Percentiles rank a stretch among this genome's conserved stretches.
Conservation (phyloP, 2,888 invertebrate species). For the Dascillus cervinus region DNA sequence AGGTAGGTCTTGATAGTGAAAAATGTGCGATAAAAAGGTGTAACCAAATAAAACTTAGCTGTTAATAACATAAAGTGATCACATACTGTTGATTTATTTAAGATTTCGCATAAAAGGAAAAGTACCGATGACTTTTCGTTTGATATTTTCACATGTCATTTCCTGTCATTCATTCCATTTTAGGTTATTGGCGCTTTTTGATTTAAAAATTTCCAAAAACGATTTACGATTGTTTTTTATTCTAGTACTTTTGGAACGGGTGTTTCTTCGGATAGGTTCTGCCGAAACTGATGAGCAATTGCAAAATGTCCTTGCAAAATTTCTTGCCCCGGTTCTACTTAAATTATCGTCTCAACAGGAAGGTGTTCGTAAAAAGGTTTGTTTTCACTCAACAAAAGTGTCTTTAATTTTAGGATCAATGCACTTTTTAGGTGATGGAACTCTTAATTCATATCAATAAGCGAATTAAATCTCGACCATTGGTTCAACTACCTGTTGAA, state of each 20-base stretch:
- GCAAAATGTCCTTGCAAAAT: slow-evolving; percentile 71
- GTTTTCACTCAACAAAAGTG: background rate
- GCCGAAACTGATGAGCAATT: slow-evolving; percentile 86
- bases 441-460: slow-evolving; percentile 86
- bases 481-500: slow-evolving; percentile 80
- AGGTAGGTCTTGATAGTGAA: slow-evolving; percentile 19
- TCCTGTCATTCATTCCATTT: no score
- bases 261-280: slow-evolving; percentile 79
- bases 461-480: slow-evolving; percentile 74
- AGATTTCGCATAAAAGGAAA: no score
- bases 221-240: slow-evolving; percentile 24
- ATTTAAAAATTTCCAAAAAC: background rate
- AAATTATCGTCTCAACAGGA: slow-evolving; percentile 84
- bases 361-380: slow-evolving; percentile 56
- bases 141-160: background rate
- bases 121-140: no score
- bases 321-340: slow-evolving; percentile 81
- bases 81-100: no score
- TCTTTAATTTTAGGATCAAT: background rate
- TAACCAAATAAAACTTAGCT: no score
- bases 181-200: no score
- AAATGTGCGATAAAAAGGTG: no score
- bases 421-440: slow-evolving; percentile 72
- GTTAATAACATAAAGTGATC: no score
- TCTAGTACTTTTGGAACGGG: slow-evolving; percentile 78